Evolutionary conservation across 2,113 vertebrate genomes (phyloP).

Genomic region (Rhinolophus sinicus): DNA sequence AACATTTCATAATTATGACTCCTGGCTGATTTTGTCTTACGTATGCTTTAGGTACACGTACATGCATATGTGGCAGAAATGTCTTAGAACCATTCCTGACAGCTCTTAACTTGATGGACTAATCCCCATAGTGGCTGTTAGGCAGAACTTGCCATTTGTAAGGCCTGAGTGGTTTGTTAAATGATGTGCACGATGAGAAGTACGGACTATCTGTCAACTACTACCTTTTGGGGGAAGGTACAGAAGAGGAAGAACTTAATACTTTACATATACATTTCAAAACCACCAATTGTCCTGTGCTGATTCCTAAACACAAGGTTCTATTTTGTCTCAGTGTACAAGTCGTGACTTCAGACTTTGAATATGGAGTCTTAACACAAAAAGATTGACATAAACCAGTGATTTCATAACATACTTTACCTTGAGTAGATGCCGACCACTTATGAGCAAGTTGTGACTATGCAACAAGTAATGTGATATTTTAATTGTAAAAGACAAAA

Average conservation of each 20-base stretch:
- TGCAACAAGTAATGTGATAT: background rate
- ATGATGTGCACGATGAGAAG: conserved; percentile 28
- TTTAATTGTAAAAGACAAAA: background rate
- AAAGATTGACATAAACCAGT: conserved; percentile 35
- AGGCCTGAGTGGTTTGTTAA: conserved; percentile 20
- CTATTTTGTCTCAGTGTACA: background rate
- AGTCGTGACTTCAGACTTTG: background rate
- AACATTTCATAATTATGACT: background rate
- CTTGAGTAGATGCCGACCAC: background rate
- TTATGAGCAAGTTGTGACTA: background rate
- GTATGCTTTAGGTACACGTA: background rate
- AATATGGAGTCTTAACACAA: background rate
- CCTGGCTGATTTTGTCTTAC: background rate
- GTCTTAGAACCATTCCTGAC: conserved; percentile 37
- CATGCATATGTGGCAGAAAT: background rate
- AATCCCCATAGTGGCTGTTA: conserved; percentile 41
- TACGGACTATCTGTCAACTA: conserved; percentile 7
- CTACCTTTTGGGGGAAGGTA: background rate
- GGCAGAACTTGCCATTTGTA: conserved; percentile 40
- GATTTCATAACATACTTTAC: background rate
- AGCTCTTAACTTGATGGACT: conserved; percentile 44
- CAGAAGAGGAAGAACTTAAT: background rate
- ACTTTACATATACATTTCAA: background rate
- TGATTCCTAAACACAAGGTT: conserved; percentile 13
- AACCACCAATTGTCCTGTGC: background rate